Evolutionary conservation across 30 jellyfish, hydroid and myxozoan genomes (phyloP).

Genomic region (Calvadosia cruxmelitensis): DNA sequence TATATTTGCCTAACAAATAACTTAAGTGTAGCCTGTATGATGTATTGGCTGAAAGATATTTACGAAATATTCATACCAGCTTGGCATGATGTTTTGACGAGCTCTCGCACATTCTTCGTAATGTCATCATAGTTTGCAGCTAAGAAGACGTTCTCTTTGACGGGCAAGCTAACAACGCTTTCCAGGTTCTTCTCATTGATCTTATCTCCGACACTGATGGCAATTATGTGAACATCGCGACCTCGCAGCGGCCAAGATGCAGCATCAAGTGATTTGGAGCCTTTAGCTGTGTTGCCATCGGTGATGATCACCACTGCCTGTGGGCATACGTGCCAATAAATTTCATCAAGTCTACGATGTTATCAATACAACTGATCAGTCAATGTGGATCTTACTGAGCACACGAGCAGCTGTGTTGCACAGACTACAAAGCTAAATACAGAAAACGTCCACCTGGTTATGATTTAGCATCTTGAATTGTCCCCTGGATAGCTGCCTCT

Average conservation of each 20-base stretch:
- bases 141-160: constrained; percentile 65
- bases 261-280: constrained; percentile 53
- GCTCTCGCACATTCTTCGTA: constrained; percentile 50
- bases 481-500: too few species aligned
- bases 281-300: constrained; percentile 75
- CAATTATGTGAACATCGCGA: constrained; percentile 55
- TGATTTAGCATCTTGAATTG: too few species aligned
- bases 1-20: too few species aligned
- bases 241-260: constrained; percentile 97
- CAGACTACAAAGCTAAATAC: too few species aligned
- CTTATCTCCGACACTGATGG: constrained; percentile 73
- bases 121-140: constrained; percentile 93
- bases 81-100: constrained; percentile 77
- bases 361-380: too few species aligned
- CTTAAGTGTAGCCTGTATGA: too few species aligned
- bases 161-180: constrained; percentile 76
- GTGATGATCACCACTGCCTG: constrained; percentile 74
- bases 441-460: too few species aligned
- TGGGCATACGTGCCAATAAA: background rate
- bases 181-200: constrained; percentile 52
- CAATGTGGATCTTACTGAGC: too few species aligned
- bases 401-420: too few species aligned
- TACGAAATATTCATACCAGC: constrained; percentile 47
- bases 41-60: too few species aligned
- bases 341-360: too few species aligned